Evolutionary conservation across 2,888 invertebrate species (phyloP).

Genomic region (Hypomecis punctinalis): DNA sequence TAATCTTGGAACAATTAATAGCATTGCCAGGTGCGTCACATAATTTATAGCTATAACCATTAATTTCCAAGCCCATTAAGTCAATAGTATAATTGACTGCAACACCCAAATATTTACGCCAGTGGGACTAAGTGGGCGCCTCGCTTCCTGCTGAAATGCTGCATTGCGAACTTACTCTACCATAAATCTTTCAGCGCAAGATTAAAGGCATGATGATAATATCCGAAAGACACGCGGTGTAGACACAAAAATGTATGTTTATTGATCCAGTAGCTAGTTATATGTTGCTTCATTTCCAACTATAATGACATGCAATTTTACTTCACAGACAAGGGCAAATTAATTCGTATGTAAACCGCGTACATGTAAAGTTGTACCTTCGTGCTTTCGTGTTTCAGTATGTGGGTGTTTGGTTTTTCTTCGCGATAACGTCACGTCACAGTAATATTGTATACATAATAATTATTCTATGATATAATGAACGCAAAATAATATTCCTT

Average conservation of each 20-base stretch:
- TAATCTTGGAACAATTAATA: no score
- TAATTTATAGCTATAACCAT: background rate
- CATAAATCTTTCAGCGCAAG: constrained; percentile 8
- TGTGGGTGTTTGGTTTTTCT: no score
- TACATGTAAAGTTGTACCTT: no score
- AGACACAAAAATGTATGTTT: constrained; percentile 38
- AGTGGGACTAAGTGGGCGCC: constrained; percentile 3
- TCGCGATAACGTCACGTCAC: no score
- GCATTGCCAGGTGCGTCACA: background rate
- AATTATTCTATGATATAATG: no score
- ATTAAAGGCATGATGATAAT: constrained; percentile 5
- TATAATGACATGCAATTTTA: no score
- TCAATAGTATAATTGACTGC: constrained; percentile 4
- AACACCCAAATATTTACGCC: constrained; percentile 8
- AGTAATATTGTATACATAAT: no score
- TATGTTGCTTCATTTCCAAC: no score
- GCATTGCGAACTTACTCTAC: constrained; percentile 11
- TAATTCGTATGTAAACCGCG: no score
- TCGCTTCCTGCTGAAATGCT: constrained; percentile 11
- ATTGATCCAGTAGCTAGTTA: constrained; percentile 1
- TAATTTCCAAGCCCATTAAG: constrained; percentile 7
- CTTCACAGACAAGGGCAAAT: no score
- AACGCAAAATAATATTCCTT: no score
- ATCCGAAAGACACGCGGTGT: constrained; percentile 1
- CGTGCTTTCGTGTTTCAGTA: no score